Base-by-base conservation (phyloP, 1,140 invertebrate genomes). In the Maniola jurtina region DNA sequence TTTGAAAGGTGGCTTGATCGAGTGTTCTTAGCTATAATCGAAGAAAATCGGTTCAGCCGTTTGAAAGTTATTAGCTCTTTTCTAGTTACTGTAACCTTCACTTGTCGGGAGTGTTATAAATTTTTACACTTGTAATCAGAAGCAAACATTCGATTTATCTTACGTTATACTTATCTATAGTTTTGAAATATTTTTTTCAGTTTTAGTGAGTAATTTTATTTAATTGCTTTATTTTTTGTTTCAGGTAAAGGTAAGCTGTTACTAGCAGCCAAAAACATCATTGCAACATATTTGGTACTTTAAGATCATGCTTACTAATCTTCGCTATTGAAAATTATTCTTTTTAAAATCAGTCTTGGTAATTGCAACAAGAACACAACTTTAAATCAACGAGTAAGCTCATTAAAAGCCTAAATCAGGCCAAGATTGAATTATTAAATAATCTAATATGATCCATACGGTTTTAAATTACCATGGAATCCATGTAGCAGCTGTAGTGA, bases 201-300 rank as follows among this genome's bases (percentile, higher is more conserved):
- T 15, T 47, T 54, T 36, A 56, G 45, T 63, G 68, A 68, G 63
- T 25, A 25, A 25, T 2, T 25, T 25, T 25, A 25, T 25, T 25
- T 25, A 25, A 25, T 25, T 25, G 1, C 25, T 59, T 15, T 61
- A 48, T 74, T 66, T 75, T 72, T 71, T 77, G 64, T 88, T 83
- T 48, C 83, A 88, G 85, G 85, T 83, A 86, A 85, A 88, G 83
- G 85, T 87, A 55, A 52, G 48, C 14, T 16, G 10, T 11, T 16
- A 13, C 5, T n/a, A 6, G 13, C 42, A 45, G 13, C 42, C 8
- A 52, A 52, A 6, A 4, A 48, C 14, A 14, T 48, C 14, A 48
- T 48, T 48, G 45, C 45, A 6, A 1, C 14, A 10, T 6, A 8
- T 52, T 45, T n/a, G 13, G 42, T 45, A n/a, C 9, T 45, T 11